Evolutionary conservation across 2,113 vertebrate species (phyloP).

Genomic region (Ochotona curzoniae): DNA sequence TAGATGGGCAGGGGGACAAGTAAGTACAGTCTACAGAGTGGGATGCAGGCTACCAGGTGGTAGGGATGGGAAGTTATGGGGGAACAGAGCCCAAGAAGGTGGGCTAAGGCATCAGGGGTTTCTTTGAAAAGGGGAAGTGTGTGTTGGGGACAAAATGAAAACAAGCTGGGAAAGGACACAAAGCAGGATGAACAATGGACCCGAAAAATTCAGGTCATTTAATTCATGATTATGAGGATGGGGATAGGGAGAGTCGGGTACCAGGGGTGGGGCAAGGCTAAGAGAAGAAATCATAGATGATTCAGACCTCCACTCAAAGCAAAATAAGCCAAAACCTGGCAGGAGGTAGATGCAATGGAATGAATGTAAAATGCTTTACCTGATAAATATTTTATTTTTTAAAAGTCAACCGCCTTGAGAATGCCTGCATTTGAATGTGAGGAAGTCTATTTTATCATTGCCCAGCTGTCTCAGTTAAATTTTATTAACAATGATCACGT

Average conservation of each 20-base stretch:
- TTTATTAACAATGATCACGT: background rate
- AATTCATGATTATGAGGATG: background rate
- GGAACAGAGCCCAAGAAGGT: background rate
- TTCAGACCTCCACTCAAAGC: background rate
- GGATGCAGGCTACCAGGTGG: background rate
- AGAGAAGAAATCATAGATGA: background rate
- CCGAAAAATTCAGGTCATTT: no score
- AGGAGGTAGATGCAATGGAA: background rate
- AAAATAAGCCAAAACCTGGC: background rate
- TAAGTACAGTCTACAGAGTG: background rate
- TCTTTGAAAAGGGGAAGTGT: background rate
- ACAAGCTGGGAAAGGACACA: background rate
- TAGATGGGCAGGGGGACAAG: background rate
- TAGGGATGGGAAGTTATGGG: background rate
- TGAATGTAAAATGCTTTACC: background rate
- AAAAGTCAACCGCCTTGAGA: conserved; percentile 30
- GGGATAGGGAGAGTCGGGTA: fast-evolving
- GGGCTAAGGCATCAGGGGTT: background rate
- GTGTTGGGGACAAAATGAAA: background rate
- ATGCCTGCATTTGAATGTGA: background rate
- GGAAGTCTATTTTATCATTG: background rate
- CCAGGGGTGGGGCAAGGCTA: background rate
- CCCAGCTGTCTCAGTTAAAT: background rate
- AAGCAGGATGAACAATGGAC: background rate
- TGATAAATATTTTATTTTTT: background rate